phyloP scores from a whole-genome alignment of 1,140 invertebrate species.

The Zaprionus ghesquierei region DNA sequence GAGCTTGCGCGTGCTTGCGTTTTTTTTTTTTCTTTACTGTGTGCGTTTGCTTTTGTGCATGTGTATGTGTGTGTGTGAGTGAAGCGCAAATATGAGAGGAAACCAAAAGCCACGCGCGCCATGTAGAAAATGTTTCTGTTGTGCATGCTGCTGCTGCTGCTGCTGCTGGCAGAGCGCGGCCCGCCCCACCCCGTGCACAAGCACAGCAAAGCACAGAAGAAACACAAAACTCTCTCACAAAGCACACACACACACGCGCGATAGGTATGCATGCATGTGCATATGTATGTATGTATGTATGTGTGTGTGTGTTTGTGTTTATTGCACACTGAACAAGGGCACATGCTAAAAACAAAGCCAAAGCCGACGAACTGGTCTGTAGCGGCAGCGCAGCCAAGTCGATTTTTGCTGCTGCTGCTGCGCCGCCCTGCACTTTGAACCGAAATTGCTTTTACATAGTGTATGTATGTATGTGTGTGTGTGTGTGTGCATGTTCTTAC shows the following conservation, averaged over 20 bases:
- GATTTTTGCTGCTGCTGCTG: constrained; percentile 8
- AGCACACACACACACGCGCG: constrained; percentile 6
- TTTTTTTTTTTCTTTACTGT: background rate
- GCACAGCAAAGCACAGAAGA: background rate
- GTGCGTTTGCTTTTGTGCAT: background rate
- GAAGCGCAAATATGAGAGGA: background rate
- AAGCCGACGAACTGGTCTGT: constrained; percentile 53
- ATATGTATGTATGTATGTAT: background rate
- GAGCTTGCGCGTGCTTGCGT: constrained; percentile 43
- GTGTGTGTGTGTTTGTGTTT: constrained; percentile 5
- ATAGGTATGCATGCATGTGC: background rate
- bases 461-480: background rate
- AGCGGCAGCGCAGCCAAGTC: constrained; percentile 13
- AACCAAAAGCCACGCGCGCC: constrained; percentile 35
- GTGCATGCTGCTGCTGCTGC: constrained; percentile 30
- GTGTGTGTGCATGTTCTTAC: background rate
- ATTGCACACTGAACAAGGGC: constrained; percentile 53
- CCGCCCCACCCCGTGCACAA: constrained; percentile 16
- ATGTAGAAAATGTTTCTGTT: constrained; percentile 38
- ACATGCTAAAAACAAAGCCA: constrained; percentile 73
- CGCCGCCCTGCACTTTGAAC: constrained; percentile 41
- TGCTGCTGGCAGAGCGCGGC: background rate
- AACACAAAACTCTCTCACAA: constrained; percentile 1
- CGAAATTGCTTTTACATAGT: constrained; percentile 28
- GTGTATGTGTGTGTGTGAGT: constrained; percentile 13